Base-by-base conservation (phyloP, 2,113 vertebrate species). In the Channa maculata region DNA sequence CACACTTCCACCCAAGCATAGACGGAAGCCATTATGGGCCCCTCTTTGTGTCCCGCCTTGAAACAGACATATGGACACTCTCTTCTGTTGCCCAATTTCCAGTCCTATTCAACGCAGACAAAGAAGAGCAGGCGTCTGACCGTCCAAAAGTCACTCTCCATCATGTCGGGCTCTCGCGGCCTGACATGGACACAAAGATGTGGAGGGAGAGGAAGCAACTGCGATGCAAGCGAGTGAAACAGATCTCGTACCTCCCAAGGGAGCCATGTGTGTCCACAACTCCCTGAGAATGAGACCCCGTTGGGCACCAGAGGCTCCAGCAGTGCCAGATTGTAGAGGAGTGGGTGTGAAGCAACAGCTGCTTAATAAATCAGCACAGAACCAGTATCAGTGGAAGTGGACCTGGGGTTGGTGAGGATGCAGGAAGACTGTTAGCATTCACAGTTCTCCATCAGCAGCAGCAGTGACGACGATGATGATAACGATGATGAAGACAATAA, bases 171-270 rank as follows among this genome's bases (percentile, higher is more conserved):
- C 75, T 76, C 80, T 88, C 60, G n/a, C 68, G 55, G 85, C 59
- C 60, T 92, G 93, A 93, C 93, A 90, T 39, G 44, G 87, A 90
- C 82, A 93, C 93, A 94, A 94, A 91, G 82, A 84, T 38, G 58
- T 37, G 73, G 72, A 64, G 68, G 55, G 51, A 72, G 59, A 57
- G 43, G 71, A 75, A 48, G 73, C 53, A 75, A 61, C 11, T 38
- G 60, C 71, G 46, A 53, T 51, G 59, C 49, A 37, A 39, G 46
- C 10, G 5, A 82, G 64, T 75, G 73, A 75, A 90, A 91, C 53
- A 24, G 82, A 87, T 78, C 68, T 71, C 5, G 2, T 58, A 57
- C n/a, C 62, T 24, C 71, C 70, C 83, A 13, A 45, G 86, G 85
- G 83, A 88, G 54, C 60, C 10, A 68, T 84, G 82, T 76, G 83